These are phyloP conservation scores for Agrochola macilenta DNA, from an alignment of 2,888 invertebrate species.

Conservation along the genomic window DNA sequence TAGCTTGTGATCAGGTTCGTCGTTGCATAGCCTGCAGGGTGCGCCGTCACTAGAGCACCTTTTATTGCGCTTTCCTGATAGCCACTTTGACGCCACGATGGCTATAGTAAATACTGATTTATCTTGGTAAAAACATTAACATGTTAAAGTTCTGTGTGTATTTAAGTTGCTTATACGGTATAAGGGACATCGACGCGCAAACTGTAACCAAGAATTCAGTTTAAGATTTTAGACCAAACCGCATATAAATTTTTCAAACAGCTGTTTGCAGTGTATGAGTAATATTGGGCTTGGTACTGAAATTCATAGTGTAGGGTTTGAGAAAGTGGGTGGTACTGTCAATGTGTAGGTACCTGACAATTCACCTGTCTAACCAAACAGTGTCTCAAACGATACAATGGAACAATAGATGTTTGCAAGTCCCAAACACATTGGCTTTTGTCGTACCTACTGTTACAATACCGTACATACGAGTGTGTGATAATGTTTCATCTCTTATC, in stretches of 20 bases:
- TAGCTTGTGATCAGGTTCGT: not conserved
- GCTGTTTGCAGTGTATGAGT: not conserved
- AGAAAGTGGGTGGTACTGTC: not conserved
- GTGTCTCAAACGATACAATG: constrained; percentile 1
- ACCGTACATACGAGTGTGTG: not conserved
- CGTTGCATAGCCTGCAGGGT: not conserved
- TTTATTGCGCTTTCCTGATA: not conserved
- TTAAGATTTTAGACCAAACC: not conserved
- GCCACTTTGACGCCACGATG: not conserved
- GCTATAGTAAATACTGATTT: not conserved
- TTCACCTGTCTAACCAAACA: constrained; percentile 3
- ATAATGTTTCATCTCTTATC: not conserved
- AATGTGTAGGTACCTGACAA: not conserved
- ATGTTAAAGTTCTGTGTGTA: not conserved
- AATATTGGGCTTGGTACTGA: not conserved
- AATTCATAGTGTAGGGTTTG: not conserved
- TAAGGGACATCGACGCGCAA: not conserved
- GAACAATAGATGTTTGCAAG: constrained; percentile 22
- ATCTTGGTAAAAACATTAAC: not conserved
- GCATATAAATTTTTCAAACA: not conserved
- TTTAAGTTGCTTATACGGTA: not conserved
- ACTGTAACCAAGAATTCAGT: too few species aligned
- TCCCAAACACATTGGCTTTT: constrained; percentile 6
- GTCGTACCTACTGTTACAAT: not conserved
- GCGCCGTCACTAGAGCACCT: not conserved